Conservation (phyloP, 1,140 invertebrate genomes). For the Phenacoccus solenopsis region DNA sequence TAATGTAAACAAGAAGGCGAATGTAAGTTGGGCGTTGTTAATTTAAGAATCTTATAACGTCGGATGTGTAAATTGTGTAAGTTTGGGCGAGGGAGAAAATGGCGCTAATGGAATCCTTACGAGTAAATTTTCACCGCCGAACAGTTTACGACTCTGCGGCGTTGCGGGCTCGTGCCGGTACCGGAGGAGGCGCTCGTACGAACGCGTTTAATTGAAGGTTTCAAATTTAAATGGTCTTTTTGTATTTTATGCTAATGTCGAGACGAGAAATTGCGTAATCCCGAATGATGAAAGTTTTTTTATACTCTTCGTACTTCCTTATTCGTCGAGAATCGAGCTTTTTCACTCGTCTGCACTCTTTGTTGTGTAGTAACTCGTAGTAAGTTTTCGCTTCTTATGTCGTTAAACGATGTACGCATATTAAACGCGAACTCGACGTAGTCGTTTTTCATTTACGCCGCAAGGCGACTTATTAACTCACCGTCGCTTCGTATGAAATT, state of each 20-base stretch:
- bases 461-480: too few relatives aligned
- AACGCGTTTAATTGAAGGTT: slow-evolving; percentile 1
- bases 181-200: background rate
- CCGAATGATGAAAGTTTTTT: too few relatives aligned
- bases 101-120: slow-evolving; percentile 1
- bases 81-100: background rate
- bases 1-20: background rate
- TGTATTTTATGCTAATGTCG: background rate
- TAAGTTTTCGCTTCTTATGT: too few relatives aligned
- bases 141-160: background rate
- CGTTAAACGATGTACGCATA: too few relatives aligned
- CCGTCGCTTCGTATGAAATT: too few relatives aligned
- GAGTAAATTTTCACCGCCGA: slow-evolving; percentile 1
- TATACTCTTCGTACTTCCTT: too few relatives aligned
- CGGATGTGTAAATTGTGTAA: background rate
- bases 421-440: too few relatives aligned
- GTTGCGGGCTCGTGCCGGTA: background rate
- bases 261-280: too few relatives aligned
- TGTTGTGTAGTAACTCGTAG: too few relatives aligned
- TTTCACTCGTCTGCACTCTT: too few relatives aligned
- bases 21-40: slow-evolving; percentile 1
- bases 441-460: too few relatives aligned
- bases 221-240: background rate
- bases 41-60: slow-evolving; percentile 3
- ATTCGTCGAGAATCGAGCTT: too few relatives aligned